Percentiles rank a stretch among this genome's conserved stretches.
Conservation (phyloP, 2,888 invertebrate genomes). For the Eulithis prunata region DNA sequence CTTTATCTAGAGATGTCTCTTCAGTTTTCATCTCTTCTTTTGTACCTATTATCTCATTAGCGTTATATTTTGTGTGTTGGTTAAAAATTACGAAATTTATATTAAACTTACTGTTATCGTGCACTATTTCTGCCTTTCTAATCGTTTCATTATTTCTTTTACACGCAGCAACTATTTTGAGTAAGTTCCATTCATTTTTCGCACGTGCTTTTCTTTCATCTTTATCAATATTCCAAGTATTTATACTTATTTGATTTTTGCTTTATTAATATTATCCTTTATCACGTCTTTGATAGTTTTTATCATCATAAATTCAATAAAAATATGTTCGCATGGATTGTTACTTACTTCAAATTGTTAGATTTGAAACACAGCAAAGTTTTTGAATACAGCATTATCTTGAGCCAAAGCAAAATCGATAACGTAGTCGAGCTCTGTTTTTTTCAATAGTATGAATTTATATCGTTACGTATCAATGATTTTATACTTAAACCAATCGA, state of each 20-base stretch:
- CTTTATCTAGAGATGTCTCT: neutral
- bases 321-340: no score
- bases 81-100: constrained; percentile 1
- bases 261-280: neutral
- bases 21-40: neutral
- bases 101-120: constrained; percentile 15
- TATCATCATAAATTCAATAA: neutral
- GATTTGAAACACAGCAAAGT: no score
- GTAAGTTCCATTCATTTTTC: constrained; percentile 68
- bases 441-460: no score
- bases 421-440: no score
- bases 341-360: no score
- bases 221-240: neutral
- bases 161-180: constrained; percentile 81
- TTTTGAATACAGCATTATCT: no score
- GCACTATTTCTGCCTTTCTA: constrained; percentile 41
- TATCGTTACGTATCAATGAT: no score
- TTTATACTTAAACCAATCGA: no score
- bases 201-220: constrained; percentile 24
- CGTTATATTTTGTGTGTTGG: constrained; percentile 13
- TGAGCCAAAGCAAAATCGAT: no score
- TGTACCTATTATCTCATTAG: neutral
- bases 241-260: neutral
- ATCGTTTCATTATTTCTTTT: constrained; percentile 62
- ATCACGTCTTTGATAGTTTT: neutral